Evolutionary conservation across 2,113 vertebrate genomes (phyloP), one percentile per base, ranked within the genome.

Genomic region (Tichodroma muraria): DNA sequence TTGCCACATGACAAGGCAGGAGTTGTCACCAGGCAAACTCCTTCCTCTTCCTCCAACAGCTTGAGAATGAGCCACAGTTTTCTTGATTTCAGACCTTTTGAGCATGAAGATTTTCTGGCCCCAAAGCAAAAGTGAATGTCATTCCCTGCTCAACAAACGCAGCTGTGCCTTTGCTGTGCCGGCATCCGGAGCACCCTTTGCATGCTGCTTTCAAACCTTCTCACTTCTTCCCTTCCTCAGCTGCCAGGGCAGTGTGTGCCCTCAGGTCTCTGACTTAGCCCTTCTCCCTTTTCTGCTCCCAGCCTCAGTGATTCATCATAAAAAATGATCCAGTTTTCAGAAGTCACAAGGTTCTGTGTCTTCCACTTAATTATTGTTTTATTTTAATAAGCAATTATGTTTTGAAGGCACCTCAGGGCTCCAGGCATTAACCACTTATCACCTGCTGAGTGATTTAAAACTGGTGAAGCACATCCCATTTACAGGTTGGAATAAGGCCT

Each of bases 291-390:
- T 49, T 53, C 64, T 84, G 60, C 31, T 72, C 65, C 64, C 35
- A 82, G 40, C 35, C 66, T 91, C 88, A 52, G 38, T 38, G 22
- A 24, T 44, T 91, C 87, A 69, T 44, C 73, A 35, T 53, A 77
- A 94, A 90, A 86, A 96, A 93, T 10, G 24, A 83, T 85, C 44
- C 35, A 25, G 66, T 80, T 83, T 95, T 82, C 93, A 89, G 77
- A 91, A 97, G 88, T 71, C 87, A 79, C 15, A 24, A 80, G 80
- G 65, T 87, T 95, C 68, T 68, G 42, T 60, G 76, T 76, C 84
- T 90, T 83, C 53, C 53, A 73, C 80, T 95, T 97, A 96, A 96
- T 97, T 93, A 94, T 72, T 96, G 88, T 79, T 97, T 93, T 90
- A 94, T 95, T 91, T 96, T 91, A 94, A 95, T 95, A 95, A 95